Conservation (phyloP, 2,113 vertebrate genomes). For the Archocentrus centrarchus region DNA sequence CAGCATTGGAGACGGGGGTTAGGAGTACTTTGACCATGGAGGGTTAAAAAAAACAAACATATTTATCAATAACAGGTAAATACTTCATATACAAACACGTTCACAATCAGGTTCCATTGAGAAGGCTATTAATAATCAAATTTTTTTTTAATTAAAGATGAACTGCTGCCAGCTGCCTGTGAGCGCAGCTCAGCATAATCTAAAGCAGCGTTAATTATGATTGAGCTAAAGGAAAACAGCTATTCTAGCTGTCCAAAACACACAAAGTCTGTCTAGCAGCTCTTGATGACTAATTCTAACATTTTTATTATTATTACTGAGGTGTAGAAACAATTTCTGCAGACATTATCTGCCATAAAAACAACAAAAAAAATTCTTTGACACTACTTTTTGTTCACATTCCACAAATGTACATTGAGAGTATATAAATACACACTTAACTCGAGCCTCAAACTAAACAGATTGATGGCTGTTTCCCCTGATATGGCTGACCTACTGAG, state of each 20-base stretch:
- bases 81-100: background rate
- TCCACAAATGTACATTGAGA: background rate
- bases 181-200: too few species aligned
- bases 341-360: background rate
- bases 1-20: rapidly evolving
- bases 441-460: background rate
- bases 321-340: background rate
- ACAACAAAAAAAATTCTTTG: background rate
- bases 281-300: background rate
- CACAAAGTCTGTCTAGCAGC: background rate
- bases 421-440: background rate
- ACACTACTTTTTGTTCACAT: background rate
- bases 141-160: background rate
- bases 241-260: background rate
- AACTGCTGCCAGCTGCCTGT: background rate
- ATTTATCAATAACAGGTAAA: background rate
- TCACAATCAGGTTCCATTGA: background rate
- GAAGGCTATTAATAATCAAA: background rate
- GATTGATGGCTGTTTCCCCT: background rate
- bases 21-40: background rate
- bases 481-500: background rate
- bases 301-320: background rate
- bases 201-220: background rate
- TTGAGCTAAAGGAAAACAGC: background rate
- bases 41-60: background rate